phyloP scores from a whole-genome alignment of 2,888 invertebrate genomes.

The Suillia variegata region DNA sequence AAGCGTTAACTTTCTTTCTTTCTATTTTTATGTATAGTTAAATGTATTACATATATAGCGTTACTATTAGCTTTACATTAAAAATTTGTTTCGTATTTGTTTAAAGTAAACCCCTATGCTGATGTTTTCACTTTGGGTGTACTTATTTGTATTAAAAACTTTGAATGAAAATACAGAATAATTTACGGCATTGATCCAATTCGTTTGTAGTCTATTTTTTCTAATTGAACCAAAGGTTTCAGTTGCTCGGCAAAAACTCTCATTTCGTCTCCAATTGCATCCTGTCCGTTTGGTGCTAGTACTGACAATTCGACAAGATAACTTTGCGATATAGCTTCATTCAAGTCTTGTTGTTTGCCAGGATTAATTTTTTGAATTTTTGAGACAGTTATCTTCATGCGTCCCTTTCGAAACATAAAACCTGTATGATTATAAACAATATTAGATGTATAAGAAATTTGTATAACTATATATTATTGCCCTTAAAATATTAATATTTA shows the following conservation, averaged over 20 bases:
- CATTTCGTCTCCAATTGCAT: slow-evolving; percentile 96
- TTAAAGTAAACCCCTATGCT: too few relatives aligned
- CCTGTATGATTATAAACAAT: slow-evolving; percentile 36
- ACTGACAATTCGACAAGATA: slow-evolving; percentile 91
- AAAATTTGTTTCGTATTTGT: too few relatives aligned
- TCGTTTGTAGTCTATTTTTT: slow-evolving; percentile 90
- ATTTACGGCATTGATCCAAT: slow-evolving; percentile 59
- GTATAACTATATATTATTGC: too few relatives aligned
- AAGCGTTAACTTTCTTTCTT: too few relatives aligned
- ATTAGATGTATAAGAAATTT: neutral
- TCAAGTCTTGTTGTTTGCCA: slow-evolving; percentile 70
- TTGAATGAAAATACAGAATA: too few relatives aligned
- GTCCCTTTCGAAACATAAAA: slow-evolving; percentile 93
- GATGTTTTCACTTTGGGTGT: too few relatives aligned
- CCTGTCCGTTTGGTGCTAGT: slow-evolving; percentile 85
- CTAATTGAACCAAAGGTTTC: slow-evolving; percentile 87
- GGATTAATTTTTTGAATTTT: slow-evolving; percentile 88
- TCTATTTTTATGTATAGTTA: too few relatives aligned
- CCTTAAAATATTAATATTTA: too few relatives aligned
- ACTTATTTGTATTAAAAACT: too few relatives aligned
- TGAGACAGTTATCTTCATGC: slow-evolving; percentile 96
- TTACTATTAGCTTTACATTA: too few relatives aligned
- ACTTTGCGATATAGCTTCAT: slow-evolving; percentile 87
- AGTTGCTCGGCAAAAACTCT: slow-evolving; percentile 92
- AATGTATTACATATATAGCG: too few relatives aligned